These are phyloP conservation scores for Chironomus riparius DNA, from an alignment of 2,888 invertebrate genomes.

Conservation along the genomic window DNA sequence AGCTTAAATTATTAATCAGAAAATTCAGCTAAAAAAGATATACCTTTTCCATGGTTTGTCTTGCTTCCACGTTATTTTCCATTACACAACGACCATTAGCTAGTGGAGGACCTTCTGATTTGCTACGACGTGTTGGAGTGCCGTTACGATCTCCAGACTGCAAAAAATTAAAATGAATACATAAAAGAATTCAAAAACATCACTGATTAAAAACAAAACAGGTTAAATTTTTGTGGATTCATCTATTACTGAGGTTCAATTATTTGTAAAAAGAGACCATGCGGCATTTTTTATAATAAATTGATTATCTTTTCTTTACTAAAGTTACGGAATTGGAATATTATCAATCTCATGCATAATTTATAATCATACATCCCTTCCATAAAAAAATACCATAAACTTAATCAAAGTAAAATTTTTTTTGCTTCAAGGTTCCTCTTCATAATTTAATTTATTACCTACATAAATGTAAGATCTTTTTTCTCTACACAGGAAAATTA, in stretches of 20 bases:
- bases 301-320: too few relatives aligned
- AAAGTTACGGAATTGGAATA: too few relatives aligned
- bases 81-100: conserved; percentile 36
- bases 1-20: conserved; percentile 18
- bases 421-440: too few relatives aligned
- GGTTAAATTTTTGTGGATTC: not conserved
- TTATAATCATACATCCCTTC: too few relatives aligned
- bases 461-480: too few relatives aligned
- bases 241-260: not conserved
- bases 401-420: too few relatives aligned
- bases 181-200: not conserved
- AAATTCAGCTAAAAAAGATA: conserved; percentile 1
- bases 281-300: too few relatives aligned
- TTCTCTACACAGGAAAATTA: too few relatives aligned
- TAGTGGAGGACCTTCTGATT: conserved; percentile 63
- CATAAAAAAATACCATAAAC: too few relatives aligned
- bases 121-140: conserved; percentile 64
- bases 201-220: not conserved
- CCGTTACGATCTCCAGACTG: conserved; percentile 61
- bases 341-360: too few relatives aligned
- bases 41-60: conserved; percentile 26
- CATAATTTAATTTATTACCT: too few relatives aligned
- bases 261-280: not conserved
- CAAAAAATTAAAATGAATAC: conserved; percentile 36
- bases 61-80: conserved; percentile 11